Base-by-base conservation (phyloP, 2,113 vertebrate genomes). In the Garra rufa region DNA sequence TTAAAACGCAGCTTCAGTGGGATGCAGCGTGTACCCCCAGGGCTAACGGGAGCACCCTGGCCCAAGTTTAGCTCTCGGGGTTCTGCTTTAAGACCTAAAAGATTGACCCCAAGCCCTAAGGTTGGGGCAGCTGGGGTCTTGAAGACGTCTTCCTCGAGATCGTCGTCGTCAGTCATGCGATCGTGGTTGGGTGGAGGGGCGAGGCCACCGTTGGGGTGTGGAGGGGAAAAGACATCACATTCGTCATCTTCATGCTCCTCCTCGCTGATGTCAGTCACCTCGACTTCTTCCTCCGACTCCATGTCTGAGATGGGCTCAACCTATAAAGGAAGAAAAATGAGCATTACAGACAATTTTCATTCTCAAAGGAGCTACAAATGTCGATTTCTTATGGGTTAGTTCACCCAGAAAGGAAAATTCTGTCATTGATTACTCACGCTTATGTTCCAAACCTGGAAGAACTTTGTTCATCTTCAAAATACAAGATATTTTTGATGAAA, bases 1-100 rank as follows among this genome's bases (percentile, higher is more conserved):
- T 98, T 98, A 90, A 97, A 98, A 70, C 96, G 96, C 70, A 97
- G 93, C 38, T 97, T 98, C 26, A 97, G 95, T 1, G 97, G 97
- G 91, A 97, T 97, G 90, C 96, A 97, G 57, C 91, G 94, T 0
- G 94, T 91, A 71, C 91, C 92, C 0, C 93, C 88, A 50, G 92
- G 92, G 82, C 92, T 91, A 89, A 92, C 83, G 83, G 92, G 92
- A 4, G 82, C 89, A 59, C 43, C 85, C 21, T 43, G 85, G 3
- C 69, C 79, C 73, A 87, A 90, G 7, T 89, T 89, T 2, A 78
- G n/a, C 44, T 89, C 88, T 21, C 86, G 43, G 21, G 91, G 93
- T 86, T 95, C 94, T n/a, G 87, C 90, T 90, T 95, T 95, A 76
- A 93, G 89, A 50, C 13, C 74, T 13, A 90, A 87, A 6, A 48